Base-by-base conservation (phyloP, 2,888 invertebrate genomes). In the Lepetodrilus schrolli region DNA sequence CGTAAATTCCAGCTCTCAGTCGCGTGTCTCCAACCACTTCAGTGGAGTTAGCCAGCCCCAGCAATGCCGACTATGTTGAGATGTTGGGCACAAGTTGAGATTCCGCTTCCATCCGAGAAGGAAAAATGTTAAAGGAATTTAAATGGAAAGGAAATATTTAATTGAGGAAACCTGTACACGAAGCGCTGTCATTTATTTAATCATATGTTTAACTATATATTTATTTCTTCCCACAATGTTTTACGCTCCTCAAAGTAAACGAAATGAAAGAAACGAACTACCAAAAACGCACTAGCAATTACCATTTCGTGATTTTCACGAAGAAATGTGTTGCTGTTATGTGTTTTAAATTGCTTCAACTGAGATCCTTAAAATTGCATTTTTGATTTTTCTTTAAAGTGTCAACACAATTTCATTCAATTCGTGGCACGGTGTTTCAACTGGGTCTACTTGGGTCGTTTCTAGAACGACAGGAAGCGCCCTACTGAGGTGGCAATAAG, bases 61-160 rank as follows among this genome's bases (percentile, higher is more conserved):
- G 43, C 43, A 43, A 1, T 8, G n/a, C 43, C n/a, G 43, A 8
- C 43, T 8, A 7, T 43, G 43, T 17, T 17, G 43, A 17, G n/a
- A n/a, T n/a, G n/a, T n/a, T n/a, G n/a, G n/a, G n/a, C n/a, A n/a
- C n/a, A n/a, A n/a, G n/a, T n/a, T n/a, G n/a, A n/a, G n/a, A n/a
- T n/a, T n/a, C n/a, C n/a, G n/a, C n/a, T n/a, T n/a, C 43, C 17
- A 43, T 43, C 17, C 43, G n/a, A 30, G n/a, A 34, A 23, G 58
- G 58, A 58, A n/a, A n/a, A n/a, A 58, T 58, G 8, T 21, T 23
- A 21, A n/a, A 8, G 30, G 34, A 58, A 58, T 58, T 30, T 58
- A 58, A 58, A 58, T 58, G 58, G 58, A 58, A n/a, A 34, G 30
- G 58, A n/a, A 58, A n/a, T n/a, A n/a, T n/a, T n/a, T n/a, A n/a